Percentiles rank a stretch among this genome's conserved stretches.
Conservation (phyloP, 2,888 invertebrate genomes). For the Caenorhabditis drosophilae region DNA sequence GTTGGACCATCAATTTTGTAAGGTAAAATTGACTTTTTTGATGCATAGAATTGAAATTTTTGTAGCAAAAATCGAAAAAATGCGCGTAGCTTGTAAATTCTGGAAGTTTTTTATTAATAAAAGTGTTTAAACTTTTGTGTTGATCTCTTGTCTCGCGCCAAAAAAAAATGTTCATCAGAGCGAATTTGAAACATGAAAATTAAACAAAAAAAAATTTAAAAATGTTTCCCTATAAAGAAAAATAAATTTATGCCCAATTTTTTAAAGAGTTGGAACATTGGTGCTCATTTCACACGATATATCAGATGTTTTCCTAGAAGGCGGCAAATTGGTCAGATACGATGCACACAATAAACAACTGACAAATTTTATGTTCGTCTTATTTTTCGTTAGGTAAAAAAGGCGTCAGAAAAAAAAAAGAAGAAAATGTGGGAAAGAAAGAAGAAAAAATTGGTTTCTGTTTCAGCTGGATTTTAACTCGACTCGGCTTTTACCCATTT, state of each 20-base stretch:
- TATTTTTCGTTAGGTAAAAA: constrained; percentile 53
- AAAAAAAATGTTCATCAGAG: not conserved
- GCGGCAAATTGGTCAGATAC: constrained; percentile 65
- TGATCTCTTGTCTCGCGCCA: no score
- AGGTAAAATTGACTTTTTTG: constrained; percentile 13
- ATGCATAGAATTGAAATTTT: no score
- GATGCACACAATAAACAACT: constrained; percentile 43
- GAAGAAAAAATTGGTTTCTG: not conserved
- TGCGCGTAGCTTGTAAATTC: no score
- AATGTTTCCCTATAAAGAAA: no score
- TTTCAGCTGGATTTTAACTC: constrained; percentile 60
- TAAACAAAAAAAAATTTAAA: no score
- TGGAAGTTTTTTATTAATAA: no score
- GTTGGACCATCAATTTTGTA: constrained; percentile 69
- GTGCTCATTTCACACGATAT: constrained; percentile 71
- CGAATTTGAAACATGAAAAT: not conserved
- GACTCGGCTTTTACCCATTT: constrained; percentile 62
- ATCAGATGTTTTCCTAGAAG: constrained; percentile 71
- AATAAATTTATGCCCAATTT: not conserved
- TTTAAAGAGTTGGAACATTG: constrained; percentile 67
- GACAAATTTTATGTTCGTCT: constrained; percentile 57
- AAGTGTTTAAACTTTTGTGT: no score
- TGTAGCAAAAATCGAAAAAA: not conserved
- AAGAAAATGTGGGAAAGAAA: not conserved
- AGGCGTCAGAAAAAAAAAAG: not conserved